Evolutionary conservation across 2,888 invertebrate genomes (phyloP), one percentile per base, ranked within the genome.

Genomic region (Seladonia tumulorum): DNA sequence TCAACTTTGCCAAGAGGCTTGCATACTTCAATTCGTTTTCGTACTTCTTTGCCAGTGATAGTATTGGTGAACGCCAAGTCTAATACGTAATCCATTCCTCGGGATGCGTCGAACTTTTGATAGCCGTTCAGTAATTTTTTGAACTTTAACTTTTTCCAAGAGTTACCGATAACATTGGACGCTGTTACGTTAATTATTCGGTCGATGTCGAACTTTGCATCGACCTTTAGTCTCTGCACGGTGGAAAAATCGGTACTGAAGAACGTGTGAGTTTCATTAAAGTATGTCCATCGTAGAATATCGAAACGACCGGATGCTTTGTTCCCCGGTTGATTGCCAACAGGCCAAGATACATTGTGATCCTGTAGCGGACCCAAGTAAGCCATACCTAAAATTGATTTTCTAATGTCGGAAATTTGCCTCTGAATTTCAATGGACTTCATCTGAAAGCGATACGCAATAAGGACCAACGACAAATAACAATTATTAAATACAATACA

Each of bases 1-100:
- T 99, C 98, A 14, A 98, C 98, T 83, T 97, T 97, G 25, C 98
- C 98, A 81, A 99, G 95, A 22, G 98, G 97, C 89, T 99, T 98
- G 78, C 97, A 97, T 66, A 98, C 96, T 95, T 98, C 97, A 89
- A 98, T 96, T 92, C 98, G 97, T 93, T 97, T 97, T 7, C 96
- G 95, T 8, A 96, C 88, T 91, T 95, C 94, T 89, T 94, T 95
- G 22, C 95, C 95, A 25, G 94, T 95, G 53, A 93, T 92, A 45
- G 93, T 90, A 90, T 97, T 96, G 42, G 94, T 92, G 91, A 97
- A 96, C 80, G 95, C 96, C n/a, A 97, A 93, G 94, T 98, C 98
- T 25, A 98, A 93, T 78, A 97, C 96, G 94, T 98, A 98, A 94
- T 98, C 98, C 96, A 98, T 97, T 74, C 98, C 98, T 85, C 98